Evolutionary conservation across 2,113 vertebrate species (phyloP).

Genomic region (Lepisosteus oculatus): DNA sequence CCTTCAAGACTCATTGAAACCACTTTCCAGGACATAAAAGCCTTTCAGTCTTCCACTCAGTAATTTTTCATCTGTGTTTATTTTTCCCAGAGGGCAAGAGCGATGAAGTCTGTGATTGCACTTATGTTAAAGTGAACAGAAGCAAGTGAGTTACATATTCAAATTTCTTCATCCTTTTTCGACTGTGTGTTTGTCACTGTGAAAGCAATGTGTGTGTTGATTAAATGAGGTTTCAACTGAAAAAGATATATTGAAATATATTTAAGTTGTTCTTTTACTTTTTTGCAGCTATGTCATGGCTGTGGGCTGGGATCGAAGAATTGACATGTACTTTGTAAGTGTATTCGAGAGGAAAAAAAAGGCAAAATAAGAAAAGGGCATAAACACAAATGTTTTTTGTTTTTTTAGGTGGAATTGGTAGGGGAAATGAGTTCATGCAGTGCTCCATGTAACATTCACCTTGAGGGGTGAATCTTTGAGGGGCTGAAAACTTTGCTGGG

Average conservation of each 20-base stretch:
- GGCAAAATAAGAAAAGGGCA: too few species aligned
- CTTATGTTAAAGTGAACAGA: slow-evolving; percentile 60
- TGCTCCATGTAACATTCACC: too few species aligned
- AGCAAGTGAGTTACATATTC: slow-evolving; percentile 58
- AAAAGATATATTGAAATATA: slow-evolving; percentile 20
- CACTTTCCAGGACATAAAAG: not conserved
- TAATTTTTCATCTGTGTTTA: not conserved
- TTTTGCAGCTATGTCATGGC: slow-evolving; percentile 62
- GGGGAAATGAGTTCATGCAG: too few species aligned
- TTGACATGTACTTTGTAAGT: slow-evolving; percentile 71
- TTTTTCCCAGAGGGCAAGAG: slow-evolving; percentile 47
- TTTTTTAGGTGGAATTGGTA: too few species aligned
- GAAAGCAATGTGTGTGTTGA: not conserved
- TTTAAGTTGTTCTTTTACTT: slow-evolving; percentile 31
- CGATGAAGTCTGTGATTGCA: slow-evolving; percentile 65
- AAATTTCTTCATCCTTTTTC: not conserved
- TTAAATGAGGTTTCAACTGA: slow-evolving; percentile 25
- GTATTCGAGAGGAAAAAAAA: slow-evolving; percentile 17
- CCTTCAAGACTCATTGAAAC: too few species aligned
- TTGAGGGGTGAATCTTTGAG: too few species aligned
- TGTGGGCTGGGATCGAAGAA: slow-evolving; percentile 66
- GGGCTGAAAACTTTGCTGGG: too few species aligned
- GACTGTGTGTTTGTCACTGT: too few species aligned
- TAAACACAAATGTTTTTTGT: too few species aligned
- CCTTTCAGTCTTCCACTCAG: not conserved